phyloP scores from a whole-genome alignment of 2,797 vertebrate species.

The Bradypus variegatus region DNA sequence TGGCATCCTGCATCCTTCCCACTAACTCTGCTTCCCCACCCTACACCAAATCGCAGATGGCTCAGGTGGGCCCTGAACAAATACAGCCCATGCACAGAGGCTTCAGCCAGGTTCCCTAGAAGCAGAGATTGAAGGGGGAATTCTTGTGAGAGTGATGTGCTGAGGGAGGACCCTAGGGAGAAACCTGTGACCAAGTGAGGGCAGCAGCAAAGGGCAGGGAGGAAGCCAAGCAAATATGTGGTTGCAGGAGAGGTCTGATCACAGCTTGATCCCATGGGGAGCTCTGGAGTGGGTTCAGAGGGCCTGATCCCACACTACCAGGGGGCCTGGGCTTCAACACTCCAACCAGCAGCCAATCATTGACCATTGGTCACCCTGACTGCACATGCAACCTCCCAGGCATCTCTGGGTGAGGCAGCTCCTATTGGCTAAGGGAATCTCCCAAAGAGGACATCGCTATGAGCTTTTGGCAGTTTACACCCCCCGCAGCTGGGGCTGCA shows the following conservation, averaged over 20 bases:
- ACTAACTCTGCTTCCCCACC: too few species aligned
- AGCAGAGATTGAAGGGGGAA: neutral
- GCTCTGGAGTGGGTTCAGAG: neutral
- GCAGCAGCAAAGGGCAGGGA: neutral
- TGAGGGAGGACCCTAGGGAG: neutral
- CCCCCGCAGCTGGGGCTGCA: neutral
- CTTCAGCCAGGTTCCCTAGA: neutral
- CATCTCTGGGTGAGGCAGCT: neutral
- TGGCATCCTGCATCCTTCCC: neutral
- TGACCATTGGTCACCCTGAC: neutral
- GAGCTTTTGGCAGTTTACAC: neutral
- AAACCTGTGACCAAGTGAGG: neutral
- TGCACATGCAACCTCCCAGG: neutral
- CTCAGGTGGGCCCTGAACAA: neutral
- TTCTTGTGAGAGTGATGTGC: neutral
- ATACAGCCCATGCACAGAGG: neutral
- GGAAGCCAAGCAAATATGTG: neutral
- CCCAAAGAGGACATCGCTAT: neutral
- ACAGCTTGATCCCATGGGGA: neutral
- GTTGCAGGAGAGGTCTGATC: neutral
- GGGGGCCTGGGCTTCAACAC: neutral
- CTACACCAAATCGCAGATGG: neutral
- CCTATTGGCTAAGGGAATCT: neutral
- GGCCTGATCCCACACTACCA: too few species aligned
- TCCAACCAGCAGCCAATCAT: conserved; percentile 8